Conservation (phyloP, 1,140 invertebrate species). For the Lordiphosa clarofinis region DNA sequence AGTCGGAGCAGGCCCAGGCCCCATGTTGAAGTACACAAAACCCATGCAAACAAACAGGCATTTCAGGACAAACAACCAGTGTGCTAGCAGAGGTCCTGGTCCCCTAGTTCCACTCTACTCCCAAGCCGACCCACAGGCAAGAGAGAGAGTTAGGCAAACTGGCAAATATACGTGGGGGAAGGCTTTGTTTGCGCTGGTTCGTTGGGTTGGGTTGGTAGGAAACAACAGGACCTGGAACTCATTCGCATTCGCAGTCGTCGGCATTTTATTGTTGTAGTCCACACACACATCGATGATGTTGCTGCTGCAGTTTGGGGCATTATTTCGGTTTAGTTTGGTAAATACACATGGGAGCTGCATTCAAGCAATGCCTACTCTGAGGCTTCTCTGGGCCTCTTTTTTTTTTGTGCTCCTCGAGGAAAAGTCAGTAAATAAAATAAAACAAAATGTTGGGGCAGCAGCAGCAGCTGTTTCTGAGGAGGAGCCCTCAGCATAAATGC, state of each 20-base stretch:
- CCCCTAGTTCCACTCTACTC: too few species aligned
- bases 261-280: slow-evolving; percentile 69
- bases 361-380: slow-evolving; percentile 37
- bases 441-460: slow-evolving; percentile 35
- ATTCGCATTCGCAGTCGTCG: slow-evolving; percentile 66
- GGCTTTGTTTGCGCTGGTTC: slow-evolving; percentile 49
- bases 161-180: slow-evolving; percentile 58
- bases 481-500: neutral
- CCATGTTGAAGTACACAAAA: slow-evolving; percentile 75
- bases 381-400: neutral
- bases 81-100: too few species aligned
- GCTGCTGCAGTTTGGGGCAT: slow-evolving; percentile 69
- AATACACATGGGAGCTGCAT: slow-evolving; percentile 56
- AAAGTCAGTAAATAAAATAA: slow-evolving; percentile 45
- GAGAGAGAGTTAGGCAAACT: slow-evolving; percentile 61
- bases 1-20: neutral
- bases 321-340: slow-evolving; percentile 78
- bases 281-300: slow-evolving; percentile 35
- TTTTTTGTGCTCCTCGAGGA: slow-evolving; percentile 2
- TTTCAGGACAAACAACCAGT: slow-evolving; percentile 64
- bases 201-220: neutral
- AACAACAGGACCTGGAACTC: slow-evolving; percentile 25
- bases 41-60: slow-evolving; percentile 75
- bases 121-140: too few species aligned
- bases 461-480: slow-evolving; percentile 1